These are phyloP conservation scores for Chironomus striatipennis DNA, from an alignment of 1,140 invertebrate species.

Conservation along the genomic window DNA sequence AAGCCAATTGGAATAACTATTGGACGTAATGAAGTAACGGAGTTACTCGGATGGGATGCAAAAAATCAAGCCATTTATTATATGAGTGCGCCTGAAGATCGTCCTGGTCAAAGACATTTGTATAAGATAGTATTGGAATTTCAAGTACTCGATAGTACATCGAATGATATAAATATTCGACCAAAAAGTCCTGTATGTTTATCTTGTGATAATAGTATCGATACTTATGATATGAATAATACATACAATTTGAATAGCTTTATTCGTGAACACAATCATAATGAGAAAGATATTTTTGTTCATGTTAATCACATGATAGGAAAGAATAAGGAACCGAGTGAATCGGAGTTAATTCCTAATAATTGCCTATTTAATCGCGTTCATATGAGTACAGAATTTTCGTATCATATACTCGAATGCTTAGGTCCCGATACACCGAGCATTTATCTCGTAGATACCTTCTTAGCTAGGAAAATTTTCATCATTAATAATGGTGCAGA, in stretches of 20 bases:
- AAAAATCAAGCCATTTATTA: conserved; percentile 53
- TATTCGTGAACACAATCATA: conserved; percentile 31
- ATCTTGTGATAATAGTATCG: conserved; percentile 35
- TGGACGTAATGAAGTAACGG: conserved; percentile 57
- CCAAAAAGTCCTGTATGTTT: conserved; percentile 37
- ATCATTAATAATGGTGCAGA: conserved; percentile 48
- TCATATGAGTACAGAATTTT: conserved; percentile 52
- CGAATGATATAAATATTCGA: conserved; percentile 32
- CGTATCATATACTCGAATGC: conserved; percentile 57
- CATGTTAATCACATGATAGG: conserved; percentile 28
- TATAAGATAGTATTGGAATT: conserved; percentile 50
- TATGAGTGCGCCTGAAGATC: conserved; percentile 59
- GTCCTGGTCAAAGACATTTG: conserved; percentile 61
- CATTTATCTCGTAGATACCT: conserved; percentile 48
- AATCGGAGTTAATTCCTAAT: conserved; percentile 38
- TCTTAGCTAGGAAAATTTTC: conserved; percentile 45
- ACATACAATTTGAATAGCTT: conserved; percentile 33
- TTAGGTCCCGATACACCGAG: conserved; percentile 60
- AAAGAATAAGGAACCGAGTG: conserved; percentile 31
- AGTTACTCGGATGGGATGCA: conserved; percentile 58
- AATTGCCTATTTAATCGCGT: conserved; percentile 55
- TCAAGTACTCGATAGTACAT: conserved; percentile 15
- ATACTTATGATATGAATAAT: conserved; percentile 31
- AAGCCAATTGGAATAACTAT: conserved; percentile 47
- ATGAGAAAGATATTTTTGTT: conserved; percentile 27